Base-by-base conservation (phyloP, 1,140 invertebrate genomes). In the Procambarus virginalis region DNA sequence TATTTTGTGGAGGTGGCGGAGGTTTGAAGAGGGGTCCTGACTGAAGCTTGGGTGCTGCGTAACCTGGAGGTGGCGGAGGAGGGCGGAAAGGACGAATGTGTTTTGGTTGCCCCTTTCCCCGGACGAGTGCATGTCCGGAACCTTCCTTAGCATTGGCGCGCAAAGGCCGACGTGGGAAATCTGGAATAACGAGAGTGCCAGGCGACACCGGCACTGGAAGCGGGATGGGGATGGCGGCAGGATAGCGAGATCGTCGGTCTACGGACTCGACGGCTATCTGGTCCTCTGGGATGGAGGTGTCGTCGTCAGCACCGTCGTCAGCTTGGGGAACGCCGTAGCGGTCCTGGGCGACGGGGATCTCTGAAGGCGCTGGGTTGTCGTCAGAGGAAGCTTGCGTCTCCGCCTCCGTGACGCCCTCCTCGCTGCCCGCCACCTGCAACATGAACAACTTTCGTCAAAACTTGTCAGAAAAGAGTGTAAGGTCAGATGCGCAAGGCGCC, bases 211-310 rank as follows among this genome's bases (percentile, higher is more conserved):
- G 82, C 10, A 92, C 51, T 0, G 85, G 79, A 45, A 92, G 49
- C 2, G 91, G 91, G 22, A 92, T 82, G 2, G 91, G 91, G 48
- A 92, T 91, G 17, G 91, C 76, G 48, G 45, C 58, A 2, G 78
- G 84, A 45, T 60, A 49, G 60, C 51, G n/a, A n/a, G 86, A 55
- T 58, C 85, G 68, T n/a, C 86, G 48, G 45, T 79, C 87, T 49
- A 75, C 81, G 17, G 91, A 89, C 77, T 92, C 91, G 34, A 92
- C 64, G 20, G 91, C 91, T 9, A 92, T 64, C 86, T 91, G 91
- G 76, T 92, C 91, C 12, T 88, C 89, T 2, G 22, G 34, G 34
- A 34, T 22, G 34, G 2, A 34, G n/a, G 22, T 51, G 79, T n/a
- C 77, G 45, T 58, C 12, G 12, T 55, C 51, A 6, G 8, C 51